phyloP scores from a whole-genome alignment of 2,797 vertebrate species.

The Halcyon chelicuti region DNA sequence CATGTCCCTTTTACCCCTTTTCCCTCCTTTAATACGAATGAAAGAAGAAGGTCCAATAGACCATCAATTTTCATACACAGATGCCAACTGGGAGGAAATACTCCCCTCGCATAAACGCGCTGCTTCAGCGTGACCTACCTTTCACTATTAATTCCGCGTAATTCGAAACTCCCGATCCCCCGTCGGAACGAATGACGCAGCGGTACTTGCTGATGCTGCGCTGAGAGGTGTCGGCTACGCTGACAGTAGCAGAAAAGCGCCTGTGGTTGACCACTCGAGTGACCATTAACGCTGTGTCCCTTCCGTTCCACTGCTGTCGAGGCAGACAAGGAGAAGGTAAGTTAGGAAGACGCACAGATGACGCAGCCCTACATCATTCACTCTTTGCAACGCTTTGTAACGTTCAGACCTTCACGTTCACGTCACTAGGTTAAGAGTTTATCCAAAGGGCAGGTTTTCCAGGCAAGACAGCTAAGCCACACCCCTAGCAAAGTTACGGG shows the following conservation, averaged over 20 bases:
- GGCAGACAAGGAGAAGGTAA: neutral
- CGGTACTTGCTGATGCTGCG: slow-evolving; percentile 94
- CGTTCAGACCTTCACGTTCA: rapidly evolving
- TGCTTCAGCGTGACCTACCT: slow-evolving; percentile 79
- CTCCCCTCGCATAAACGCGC: rapidly evolving
- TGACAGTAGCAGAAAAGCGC: slow-evolving; percentile 93
- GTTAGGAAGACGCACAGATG: rapidly evolving
- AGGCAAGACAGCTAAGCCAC: neutral
- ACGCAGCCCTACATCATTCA: rapidly evolving
- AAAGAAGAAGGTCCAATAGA: neutral
- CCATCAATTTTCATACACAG: rapidly evolving
- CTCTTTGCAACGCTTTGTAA: neutral
- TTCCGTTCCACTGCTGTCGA: slow-evolving; percentile 94
- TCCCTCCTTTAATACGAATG: too few relatives aligned
- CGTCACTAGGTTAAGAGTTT: rapidly evolving
- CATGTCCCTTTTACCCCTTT: neutral
- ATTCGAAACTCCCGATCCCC: slow-evolving; percentile 94
- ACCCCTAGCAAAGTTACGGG: neutral
- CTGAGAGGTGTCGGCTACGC: slow-evolving; percentile 92
- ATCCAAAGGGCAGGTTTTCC: neutral
- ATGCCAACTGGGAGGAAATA: neutral
- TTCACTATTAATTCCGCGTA: slow-evolving; percentile 94
- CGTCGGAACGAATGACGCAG: slow-evolving; percentile 94
- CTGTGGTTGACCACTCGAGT: slow-evolving; percentile 95
- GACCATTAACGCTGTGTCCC: slow-evolving; percentile 94